Evolutionary conservation across 2,113 vertebrate genomes (phyloP).

Genomic region (Maccullochella peelii): DNA sequence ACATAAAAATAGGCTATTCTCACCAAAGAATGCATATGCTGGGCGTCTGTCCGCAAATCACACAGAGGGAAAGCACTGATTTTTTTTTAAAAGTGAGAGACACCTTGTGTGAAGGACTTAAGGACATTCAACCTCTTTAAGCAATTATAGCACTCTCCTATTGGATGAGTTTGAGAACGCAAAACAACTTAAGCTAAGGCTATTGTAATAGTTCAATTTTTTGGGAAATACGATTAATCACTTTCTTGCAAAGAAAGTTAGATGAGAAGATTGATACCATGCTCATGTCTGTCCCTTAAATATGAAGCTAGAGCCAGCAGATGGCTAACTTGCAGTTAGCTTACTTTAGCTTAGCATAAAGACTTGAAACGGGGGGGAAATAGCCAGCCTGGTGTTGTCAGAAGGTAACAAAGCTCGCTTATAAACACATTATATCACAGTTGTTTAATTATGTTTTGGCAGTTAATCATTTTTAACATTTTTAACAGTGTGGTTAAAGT

Average conservation of each 20-base stretch:
- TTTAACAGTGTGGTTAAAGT: background rate
- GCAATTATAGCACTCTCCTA: background rate
- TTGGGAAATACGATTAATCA: background rate
- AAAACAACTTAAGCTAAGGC: background rate
- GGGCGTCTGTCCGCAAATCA: background rate
- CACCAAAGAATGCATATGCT: slow-evolving; percentile 5
- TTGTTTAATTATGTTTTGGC: background rate
- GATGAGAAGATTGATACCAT: background rate
- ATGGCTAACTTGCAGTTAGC: background rate
- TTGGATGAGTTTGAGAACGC: background rate
- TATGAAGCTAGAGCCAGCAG: background rate
- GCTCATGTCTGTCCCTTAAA: background rate
- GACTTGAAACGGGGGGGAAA: background rate
- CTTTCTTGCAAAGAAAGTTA: background rate
- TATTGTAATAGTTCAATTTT: background rate
- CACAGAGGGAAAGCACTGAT: background rate
- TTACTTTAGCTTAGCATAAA: background rate
- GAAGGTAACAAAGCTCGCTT: background rate
- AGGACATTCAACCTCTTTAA: background rate
- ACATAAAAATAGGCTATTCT: background rate
- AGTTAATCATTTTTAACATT: no score
- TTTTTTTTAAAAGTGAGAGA: background rate
- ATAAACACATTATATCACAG: background rate
- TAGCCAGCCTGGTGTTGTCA: background rate
- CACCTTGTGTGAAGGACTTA: background rate